Percentiles rank a stretch among this genome's conserved stretches.
Conservation (phyloP, 2,888 invertebrate genomes). For the Mermis nigrescens region DNA sequence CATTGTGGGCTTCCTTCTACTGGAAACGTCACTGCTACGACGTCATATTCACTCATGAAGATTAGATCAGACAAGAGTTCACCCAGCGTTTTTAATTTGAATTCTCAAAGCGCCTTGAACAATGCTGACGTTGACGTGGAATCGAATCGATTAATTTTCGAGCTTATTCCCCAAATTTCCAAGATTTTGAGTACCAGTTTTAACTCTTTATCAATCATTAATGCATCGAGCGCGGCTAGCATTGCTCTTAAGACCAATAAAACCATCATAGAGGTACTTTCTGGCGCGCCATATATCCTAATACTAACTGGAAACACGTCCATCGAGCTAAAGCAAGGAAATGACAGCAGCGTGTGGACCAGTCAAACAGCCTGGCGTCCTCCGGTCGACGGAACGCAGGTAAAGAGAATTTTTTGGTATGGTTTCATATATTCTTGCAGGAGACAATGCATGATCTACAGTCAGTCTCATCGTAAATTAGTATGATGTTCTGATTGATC, state of each 20-base stretch:
- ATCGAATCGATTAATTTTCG: background rate
- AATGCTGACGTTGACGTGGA: background rate
- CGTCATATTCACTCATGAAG: background rate
- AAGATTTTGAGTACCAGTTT: background rate
- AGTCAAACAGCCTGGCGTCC: no score
- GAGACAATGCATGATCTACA: no score
- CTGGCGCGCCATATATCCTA: background rate
- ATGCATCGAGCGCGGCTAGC: background rate
- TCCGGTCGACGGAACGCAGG: no score
- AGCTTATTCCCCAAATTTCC: background rate
- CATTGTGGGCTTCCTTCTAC: background rate
- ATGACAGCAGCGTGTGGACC: no score
- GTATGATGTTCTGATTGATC: no score
- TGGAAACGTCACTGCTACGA: background rate
- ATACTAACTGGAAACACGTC: slow-evolving; percentile 2
- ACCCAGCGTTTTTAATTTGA: background rate
- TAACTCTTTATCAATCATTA: background rate
- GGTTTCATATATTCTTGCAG: no score
- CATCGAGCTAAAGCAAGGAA: background rate
- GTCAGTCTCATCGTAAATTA: no score
- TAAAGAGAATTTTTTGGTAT: no score
- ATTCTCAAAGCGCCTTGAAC: background rate
- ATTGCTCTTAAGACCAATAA: background rate
- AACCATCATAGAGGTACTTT: background rate
- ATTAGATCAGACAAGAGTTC: background rate